Base-by-base conservation (phyloP, 2,888 invertebrate species). In the Lochmaea crataegi region DNA sequence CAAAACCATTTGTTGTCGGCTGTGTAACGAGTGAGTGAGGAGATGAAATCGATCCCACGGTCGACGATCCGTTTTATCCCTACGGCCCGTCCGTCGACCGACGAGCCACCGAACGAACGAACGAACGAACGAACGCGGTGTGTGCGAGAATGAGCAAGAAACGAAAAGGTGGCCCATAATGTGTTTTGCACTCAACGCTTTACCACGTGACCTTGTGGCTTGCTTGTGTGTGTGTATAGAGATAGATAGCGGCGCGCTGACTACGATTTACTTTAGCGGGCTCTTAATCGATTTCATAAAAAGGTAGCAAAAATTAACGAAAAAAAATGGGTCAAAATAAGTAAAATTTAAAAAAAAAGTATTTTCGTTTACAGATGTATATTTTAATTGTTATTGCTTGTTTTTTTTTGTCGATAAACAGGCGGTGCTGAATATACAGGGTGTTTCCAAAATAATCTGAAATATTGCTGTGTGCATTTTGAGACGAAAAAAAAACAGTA, bases 171-270 rank as follows among this genome's bases (percentile, higher is more conserved):
- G 18, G 16, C 18, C 61, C 11, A 32, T 51, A 65, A 65, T 68
- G 60, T 16, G 60, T 69, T 64, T 42, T 56, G 45, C 63, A 51
- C 53, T 41, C 69, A 61, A 65, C 68, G 69, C 73, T 53, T 48
- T 63, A 56, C 71, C 75, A 74, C 73, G 76, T 75, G 76, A 76
- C 75, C 76, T 75, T 75, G 76, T 70, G 73, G 76, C 71, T 73
- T 65, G 72, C 58, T 72, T 26, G 65, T 68, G 51, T 65, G 72
- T n/a, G 67, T 42, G 58, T 68, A n/a, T 72, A 65, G 53, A 42
- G 45, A 48, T 57, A 65, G 72, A 72, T 72, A 68, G 61, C 32
- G 18, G 64, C 64, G 64, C 58, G 64, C 68, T 63, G 42, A 42
- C 61, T 63, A 11, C 61, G 61, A 41, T 53, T 63, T 16, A 63